A percentile compares a stretch with the other conserved stretches of the same genome.
phyloP scores from a whole-genome alignment of 2,888 invertebrate species.

The Neoitamus cyanurus region DNA sequence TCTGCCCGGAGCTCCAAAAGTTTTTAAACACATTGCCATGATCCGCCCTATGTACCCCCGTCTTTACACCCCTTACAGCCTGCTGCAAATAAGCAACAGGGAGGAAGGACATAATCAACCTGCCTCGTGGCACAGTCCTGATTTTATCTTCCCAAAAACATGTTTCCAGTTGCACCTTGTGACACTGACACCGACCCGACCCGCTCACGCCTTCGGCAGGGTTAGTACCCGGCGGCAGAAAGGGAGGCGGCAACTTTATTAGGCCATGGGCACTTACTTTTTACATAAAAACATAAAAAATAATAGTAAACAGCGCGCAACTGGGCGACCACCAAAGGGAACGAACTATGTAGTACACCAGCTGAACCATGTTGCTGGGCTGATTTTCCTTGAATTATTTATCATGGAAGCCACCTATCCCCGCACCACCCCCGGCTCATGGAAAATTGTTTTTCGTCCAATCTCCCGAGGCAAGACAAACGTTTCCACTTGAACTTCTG shows the following conservation, averaged over 20 bases:
- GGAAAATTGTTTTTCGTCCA: constrained; percentile 32
- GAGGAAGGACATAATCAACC: background rate
- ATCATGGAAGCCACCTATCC: background rate
- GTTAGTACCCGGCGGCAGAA: background rate
- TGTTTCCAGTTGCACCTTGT: background rate
- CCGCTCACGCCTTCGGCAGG: background rate
- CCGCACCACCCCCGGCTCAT: background rate
- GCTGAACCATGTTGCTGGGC: background rate
- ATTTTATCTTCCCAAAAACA: background rate
- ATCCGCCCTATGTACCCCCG: background rate
- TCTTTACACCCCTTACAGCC: background rate
- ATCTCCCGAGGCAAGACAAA: constrained; percentile 24
- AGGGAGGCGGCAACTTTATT: constrained; percentile 9
- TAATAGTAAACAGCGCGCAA: constrained; percentile 15
- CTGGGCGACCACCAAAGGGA: background rate
- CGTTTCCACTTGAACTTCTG: constrained; percentile 32
- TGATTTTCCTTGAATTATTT: background rate
- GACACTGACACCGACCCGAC: background rate
- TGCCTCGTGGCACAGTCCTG: background rate
- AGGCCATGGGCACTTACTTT: constrained; percentile 30
- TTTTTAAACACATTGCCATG: too few relatives aligned
- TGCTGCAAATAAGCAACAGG: background rate
- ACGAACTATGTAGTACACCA: background rate
- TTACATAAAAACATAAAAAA: constrained; percentile 22
- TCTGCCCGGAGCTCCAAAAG: background rate